Evolutionary conservation across 2,113 vertebrate species (phyloP).

Genomic region (Grallaria varia): DNA sequence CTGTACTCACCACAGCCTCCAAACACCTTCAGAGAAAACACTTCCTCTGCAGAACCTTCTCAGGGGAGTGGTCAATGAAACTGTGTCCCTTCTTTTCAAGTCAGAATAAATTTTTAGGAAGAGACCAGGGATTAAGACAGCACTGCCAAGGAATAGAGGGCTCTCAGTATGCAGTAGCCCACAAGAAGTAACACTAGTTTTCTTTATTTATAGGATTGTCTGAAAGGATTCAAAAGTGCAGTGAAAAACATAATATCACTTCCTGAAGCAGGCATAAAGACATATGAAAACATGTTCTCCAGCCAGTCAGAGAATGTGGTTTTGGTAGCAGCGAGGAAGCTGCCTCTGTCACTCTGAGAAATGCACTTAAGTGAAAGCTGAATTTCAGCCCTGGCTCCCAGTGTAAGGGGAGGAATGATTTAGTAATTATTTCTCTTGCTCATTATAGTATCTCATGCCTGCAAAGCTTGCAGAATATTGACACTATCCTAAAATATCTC

Average conservation of each 20-base stretch:
- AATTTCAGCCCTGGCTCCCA: neutral
- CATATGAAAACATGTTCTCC: neutral
- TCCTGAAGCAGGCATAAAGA: neutral
- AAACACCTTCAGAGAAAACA: neutral
- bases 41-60: neutral
- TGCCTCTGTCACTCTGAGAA: neutral
- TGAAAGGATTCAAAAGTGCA: neutral
- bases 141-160: neutral
- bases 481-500: constrained; percentile 38
- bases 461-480: constrained; percentile 15
- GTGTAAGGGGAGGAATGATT: neutral
- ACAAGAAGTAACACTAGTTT: neutral
- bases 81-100: neutral
- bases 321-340: neutral
- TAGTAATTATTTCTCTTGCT: constrained; percentile 19
- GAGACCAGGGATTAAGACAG: neutral
- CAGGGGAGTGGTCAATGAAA: neutral
- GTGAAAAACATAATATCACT: neutral
- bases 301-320: neutral
- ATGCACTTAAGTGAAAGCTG: neutral
- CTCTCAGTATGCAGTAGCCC: neutral
- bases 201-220: neutral
- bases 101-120: neutral
- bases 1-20: neutral
- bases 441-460: neutral